phyloP scores from a whole-genome alignment of 1,140 invertebrate genomes.

The Bicyclus anynana region DNA sequence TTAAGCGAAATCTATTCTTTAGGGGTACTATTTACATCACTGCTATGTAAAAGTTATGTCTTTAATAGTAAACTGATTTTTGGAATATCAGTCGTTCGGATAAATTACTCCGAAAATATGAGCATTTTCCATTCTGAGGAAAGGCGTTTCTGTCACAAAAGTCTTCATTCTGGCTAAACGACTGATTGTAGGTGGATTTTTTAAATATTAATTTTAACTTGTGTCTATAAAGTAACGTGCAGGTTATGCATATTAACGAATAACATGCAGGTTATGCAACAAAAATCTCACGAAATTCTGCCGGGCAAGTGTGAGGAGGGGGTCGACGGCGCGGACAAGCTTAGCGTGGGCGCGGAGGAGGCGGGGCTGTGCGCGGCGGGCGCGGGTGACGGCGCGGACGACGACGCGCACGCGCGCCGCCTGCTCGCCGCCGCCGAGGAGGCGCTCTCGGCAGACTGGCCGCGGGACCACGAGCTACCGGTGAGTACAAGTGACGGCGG shows the following conservation, averaged over 20 bases:
- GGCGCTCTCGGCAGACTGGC: constrained; percentile 55
- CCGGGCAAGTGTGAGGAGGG: constrained; percentile 52
- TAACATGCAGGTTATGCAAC: constrained; percentile 65
- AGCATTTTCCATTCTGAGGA: too few species aligned
- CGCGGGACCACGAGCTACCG: constrained; percentile 24
- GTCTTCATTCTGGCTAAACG: too few species aligned
- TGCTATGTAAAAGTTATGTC: too few species aligned
- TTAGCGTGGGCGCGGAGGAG: constrained; percentile 27
- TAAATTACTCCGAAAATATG: too few species aligned
- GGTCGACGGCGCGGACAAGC: constrained; percentile 25
- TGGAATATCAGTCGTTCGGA: too few species aligned
- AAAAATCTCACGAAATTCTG: constrained; percentile 73
- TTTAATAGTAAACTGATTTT: too few species aligned
- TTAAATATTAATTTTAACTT: too few species aligned
- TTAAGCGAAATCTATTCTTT: too few species aligned
- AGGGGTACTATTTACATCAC: too few species aligned
- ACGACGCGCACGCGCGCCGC: constrained; percentile 54
- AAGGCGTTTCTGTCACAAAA: too few species aligned
- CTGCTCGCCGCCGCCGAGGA: constrained; percentile 64
- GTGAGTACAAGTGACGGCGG: background rate
- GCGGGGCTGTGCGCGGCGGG: constrained; percentile 27
- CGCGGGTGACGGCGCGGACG: constrained; percentile 27
- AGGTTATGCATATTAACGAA: background rate
- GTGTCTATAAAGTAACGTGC: background rate
- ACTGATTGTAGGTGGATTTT: too few species aligned